phyloP scores from a whole-genome alignment of 2,113 vertebrate genomes.

The Cheirogaleus medius region DNA sequence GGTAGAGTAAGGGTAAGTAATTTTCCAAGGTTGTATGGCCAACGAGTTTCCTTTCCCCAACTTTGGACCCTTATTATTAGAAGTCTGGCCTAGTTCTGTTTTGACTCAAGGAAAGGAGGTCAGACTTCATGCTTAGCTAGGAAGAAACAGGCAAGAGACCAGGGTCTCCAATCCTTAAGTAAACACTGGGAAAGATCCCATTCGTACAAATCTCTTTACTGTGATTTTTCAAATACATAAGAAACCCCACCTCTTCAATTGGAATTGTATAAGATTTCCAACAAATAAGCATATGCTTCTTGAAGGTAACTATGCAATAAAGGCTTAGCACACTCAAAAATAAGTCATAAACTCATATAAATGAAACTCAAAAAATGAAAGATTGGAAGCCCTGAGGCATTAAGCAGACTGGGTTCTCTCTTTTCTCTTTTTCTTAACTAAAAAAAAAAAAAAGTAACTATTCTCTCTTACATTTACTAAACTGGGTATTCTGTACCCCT shows the following conservation, averaged over 20 bases:
- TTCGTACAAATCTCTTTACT: not conserved
- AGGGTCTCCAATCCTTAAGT: not conserved
- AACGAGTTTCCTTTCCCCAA: not conserved
- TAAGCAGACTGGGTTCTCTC: not conserved
- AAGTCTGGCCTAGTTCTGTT: conserved; percentile 29
- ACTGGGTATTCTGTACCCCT: not conserved
- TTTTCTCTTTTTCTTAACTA: not conserved
- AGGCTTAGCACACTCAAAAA: not conserved
- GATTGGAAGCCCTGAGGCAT: not conserved
- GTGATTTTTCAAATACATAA: not conserved
- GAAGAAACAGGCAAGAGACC: not conserved
- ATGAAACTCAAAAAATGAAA: not conserved
- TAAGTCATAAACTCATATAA: not conserved
- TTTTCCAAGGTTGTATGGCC: not conserved
- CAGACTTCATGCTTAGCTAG: not conserved
- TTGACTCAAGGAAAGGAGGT: conserved; percentile 29
- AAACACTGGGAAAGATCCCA: not conserved
- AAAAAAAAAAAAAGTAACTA: not conserved
- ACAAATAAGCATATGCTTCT: not conserved
- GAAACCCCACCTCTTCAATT: not conserved
- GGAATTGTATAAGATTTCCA: not conserved
- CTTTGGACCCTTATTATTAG: not conserved
- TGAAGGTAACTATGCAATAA: not conserved
- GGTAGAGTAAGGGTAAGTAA: not conserved
- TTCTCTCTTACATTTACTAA: not conserved